Evolutionary conservation across 2,888 invertebrate species (phyloP), one percentile per base, ranked within the genome.

Genomic region (Diplazon laetatorius): DNA sequence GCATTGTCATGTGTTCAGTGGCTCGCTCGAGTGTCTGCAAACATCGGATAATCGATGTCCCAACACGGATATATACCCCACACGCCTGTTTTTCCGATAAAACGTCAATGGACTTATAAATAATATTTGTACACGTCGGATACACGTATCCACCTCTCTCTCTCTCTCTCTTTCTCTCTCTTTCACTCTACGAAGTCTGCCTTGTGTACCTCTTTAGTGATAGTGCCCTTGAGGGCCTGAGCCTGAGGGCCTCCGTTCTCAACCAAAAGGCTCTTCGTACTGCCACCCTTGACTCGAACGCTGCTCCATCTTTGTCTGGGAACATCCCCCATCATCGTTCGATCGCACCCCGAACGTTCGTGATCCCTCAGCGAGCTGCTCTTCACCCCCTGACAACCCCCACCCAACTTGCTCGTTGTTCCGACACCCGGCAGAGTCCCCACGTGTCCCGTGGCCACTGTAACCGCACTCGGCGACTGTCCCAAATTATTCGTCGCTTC

Each of bases 261-360:
- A 70, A 90, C 81, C 35, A 91, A 83, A 50, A 91, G 85, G 69
- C 91, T 91, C 85, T 90, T 90, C 63, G 90, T 90, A 73, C 91
- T 91, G 55, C 88, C 89, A 69, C 88, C 90, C 78, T 90, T 90
- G 78, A 90, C 85, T 68, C 89, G 84, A 44, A 91, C 88, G 83
- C 91, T 90, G 84, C 90, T 91, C 91, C 91, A 91, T 22, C 87
- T 84, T 70, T 91, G 91, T 42, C 88, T 87, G 14, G 89, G 85
- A 3, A 85, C 80, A n/a, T n/a, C n/a, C 22, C 89, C 89, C 57
- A 84, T 80, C 60, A 82, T 76, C 1, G 74, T 78, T 55, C 83
- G 84, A n/a, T 88, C 89, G 69, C 80, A 82, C 44, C 74, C 55
- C 16, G 78, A 74, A 44, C 85, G 84, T n/a, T 90, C 89, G 39